phyloP scores from a whole-genome alignment of 2,888 invertebrate genomes.

The Charanyca ferruginea region DNA sequence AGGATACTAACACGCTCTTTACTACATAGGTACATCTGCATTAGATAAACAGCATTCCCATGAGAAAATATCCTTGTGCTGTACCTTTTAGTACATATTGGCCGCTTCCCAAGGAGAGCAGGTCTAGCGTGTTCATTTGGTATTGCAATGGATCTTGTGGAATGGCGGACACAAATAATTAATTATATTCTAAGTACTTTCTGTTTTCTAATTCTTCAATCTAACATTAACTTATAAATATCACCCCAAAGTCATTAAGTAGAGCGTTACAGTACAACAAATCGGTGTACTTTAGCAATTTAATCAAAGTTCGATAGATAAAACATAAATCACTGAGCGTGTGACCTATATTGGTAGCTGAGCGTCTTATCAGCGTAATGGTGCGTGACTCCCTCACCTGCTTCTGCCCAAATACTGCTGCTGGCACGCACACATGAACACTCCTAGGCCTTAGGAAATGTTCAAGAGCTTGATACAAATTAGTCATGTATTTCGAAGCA shows the following conservation, averaged over 20 bases:
- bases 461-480: neutral
- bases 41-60: too few relatives aligned
- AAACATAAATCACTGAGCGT: neutral
- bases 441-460: too few relatives aligned
- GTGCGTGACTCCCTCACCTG: constrained; percentile 17
- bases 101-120: neutral
- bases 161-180: neutral
- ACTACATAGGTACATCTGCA: too few relatives aligned
- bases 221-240: neutral
- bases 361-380: constrained; percentile 15
- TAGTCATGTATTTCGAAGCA: too few relatives aligned
- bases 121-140: neutral
- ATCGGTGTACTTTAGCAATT: constrained; percentile 14
- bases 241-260: neutral
- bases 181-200: neutral
- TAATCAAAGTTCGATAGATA: constrained; percentile 26
- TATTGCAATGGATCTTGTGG: neutral
- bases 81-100: too few relatives aligned
- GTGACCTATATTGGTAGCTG: constrained; percentile 13
- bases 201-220: neutral
- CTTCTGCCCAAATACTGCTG: constrained; percentile 1
- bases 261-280: neutral
- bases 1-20: too few relatives aligned
- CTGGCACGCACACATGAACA: neutral
- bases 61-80: too few relatives aligned